phyloP scores from a whole-genome alignment of 2,113 vertebrate genomes.

The Xiphias gladius region DNA sequence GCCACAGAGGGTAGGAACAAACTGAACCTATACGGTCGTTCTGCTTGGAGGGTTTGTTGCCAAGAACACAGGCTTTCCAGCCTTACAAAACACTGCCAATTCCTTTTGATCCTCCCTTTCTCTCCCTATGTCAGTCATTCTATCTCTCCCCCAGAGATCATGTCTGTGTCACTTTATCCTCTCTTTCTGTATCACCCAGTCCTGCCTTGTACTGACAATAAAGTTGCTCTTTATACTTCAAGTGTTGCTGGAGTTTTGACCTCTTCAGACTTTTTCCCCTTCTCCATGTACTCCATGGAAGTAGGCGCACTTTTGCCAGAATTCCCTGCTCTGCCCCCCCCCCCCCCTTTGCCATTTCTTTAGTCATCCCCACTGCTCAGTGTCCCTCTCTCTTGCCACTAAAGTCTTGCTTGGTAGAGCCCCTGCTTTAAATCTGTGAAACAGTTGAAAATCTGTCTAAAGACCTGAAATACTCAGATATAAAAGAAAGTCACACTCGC shows the following conservation, averaged over 20 bases:
- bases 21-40: too few species aligned
- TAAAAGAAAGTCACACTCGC: neutral
- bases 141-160: conserved; percentile 40
- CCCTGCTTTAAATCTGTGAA: neutral
- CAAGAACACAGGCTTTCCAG: conserved; percentile 4
- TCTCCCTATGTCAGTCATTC: conserved; percentile 33
- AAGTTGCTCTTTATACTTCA: neutral
- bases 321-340: neutral
- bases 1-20: too few species aligned
- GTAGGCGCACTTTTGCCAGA: neutral
- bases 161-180: conserved; percentile 59
- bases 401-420: neutral
- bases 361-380: neutral
- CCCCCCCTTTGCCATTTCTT: conserved; percentile 1
- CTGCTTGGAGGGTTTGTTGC: too few species aligned
- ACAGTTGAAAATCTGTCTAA: neutral
- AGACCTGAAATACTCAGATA: neutral
- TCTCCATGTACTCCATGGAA: neutral
- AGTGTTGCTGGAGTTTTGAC: neutral
- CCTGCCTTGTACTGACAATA: conserved; percentile 23
- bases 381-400: neutral
- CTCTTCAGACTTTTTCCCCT: neutral
- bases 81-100: conserved; percentile 19
- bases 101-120: conserved; percentile 21
- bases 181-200: conserved; percentile 9